Base-by-base conservation (phyloP, 1,140 invertebrate species). In the Apis dorsata region DNA sequence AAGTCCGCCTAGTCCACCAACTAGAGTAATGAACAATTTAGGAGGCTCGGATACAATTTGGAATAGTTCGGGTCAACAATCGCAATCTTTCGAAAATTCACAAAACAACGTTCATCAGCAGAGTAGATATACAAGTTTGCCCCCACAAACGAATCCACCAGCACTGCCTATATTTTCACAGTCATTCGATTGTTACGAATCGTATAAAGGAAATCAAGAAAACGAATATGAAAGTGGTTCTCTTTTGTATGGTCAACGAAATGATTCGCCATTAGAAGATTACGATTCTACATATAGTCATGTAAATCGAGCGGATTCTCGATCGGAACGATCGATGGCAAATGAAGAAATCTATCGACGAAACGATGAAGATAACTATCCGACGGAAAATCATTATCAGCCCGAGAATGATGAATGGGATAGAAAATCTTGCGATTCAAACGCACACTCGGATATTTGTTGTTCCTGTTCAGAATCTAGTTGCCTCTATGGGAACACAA, bases 181-280 rank as follows among this genome's bases (percentile, higher is more conserved):
- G 72, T 90, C 90, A 1, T 94, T 92, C 79, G 91, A 89, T 75
- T 92, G 93, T 63, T 94, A 93, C 60, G 93, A 94, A 2, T 62
- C 57, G 34, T 94, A 93, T 77, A 93, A 94, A 84, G 51, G 28
- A 21, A 90, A 91, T 73, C 91, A 93, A 81, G 94, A 94, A 69
- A 94, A 94, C 77, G 94, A 94, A 51, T 95, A 95, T 76, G 94
- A 95, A 88, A 94, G 94, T 86, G 94, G 94, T 9, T 94, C 94
- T 0, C 89, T 94, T 0, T 91, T 94, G 55, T 94, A 94, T 70
- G 94, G 93, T 0, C 92, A 87, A 12, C 88, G 93, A 10, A 94
- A 94, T 75, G 91, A 91, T 10, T 83, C 91, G 2, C 79, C 87
- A 9, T 19, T 71, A 19, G 90, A 91, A 10, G 91, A 94, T 65